phyloP scores from a whole-genome alignment of 1,140 invertebrate species.

The Alviniconcha marisindica region DNA sequence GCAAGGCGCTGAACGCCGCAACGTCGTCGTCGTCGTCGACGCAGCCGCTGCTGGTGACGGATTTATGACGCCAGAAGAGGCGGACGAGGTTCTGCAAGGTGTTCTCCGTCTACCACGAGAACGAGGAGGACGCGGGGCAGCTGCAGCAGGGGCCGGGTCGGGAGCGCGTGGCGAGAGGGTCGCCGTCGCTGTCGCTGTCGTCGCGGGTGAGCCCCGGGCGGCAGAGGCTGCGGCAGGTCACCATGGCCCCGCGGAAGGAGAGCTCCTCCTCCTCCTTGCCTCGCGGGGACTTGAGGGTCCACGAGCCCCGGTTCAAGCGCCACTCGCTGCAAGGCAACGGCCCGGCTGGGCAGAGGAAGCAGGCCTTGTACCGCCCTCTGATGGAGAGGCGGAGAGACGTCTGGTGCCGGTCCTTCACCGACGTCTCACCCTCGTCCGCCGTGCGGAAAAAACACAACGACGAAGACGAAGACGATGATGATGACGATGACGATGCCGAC shows the following conservation, averaged over 20 bases:
- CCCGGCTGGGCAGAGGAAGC: neutral
- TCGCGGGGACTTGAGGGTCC: neutral
- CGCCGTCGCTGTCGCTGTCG: neutral
- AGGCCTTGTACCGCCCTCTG: neutral
- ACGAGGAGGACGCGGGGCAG: neutral
- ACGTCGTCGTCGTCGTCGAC: constrained; percentile 16
- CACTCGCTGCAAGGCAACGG: neutral
- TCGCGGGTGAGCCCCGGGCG: neutral
- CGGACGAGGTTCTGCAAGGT: constrained; percentile 25
- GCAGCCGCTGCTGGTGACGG: constrained; percentile 39
- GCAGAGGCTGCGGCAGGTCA: neutral
- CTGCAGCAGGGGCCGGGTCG: constrained; percentile 14
- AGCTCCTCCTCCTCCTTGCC: neutral
- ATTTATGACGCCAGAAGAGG: constrained; percentile 43
- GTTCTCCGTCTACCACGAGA: constrained; percentile 18
- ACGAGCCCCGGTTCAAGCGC: neutral
- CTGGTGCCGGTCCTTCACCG: constrained; percentile 1
- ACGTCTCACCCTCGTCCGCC: neutral
- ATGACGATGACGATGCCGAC: neutral
- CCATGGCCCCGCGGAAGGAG: neutral
- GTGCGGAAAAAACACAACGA: neutral
- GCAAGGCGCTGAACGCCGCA: neutral
- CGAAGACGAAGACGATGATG: neutral
- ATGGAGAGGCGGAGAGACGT: constrained; percentile 14
- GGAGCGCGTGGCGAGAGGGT: neutral